These are phyloP conservation scores for Catharus minimus DNA, from an alignment of 2,113 vertebrate genomes.

Conservation along the genomic window DNA sequence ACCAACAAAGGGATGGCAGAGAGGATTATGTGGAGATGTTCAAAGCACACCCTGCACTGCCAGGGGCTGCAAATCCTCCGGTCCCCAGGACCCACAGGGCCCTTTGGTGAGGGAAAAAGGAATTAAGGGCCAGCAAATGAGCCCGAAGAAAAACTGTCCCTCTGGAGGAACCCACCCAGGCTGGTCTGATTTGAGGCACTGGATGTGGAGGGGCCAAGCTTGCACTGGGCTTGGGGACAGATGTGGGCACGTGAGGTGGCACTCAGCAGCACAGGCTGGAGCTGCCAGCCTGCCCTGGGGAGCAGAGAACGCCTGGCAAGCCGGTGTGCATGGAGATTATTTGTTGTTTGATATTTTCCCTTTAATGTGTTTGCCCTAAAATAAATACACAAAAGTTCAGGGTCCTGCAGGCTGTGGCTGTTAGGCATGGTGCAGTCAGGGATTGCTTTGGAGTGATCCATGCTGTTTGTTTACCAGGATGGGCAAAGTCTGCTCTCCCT, in stretches of 20 bases:
- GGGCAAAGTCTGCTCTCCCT: slow-evolving; percentile 29
- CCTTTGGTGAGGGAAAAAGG: background rate
- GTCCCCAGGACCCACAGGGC: background rate
- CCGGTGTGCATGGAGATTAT: background rate
- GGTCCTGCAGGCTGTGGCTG: slow-evolving; percentile 23
- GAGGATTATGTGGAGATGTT: background rate
- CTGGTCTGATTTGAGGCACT: background rate
- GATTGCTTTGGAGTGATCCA: background rate
- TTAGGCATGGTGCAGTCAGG: background rate
- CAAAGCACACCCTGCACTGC: background rate
- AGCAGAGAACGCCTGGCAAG: background rate
- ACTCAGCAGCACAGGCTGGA: background rate
- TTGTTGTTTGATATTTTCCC: slow-evolving; percentile 48
- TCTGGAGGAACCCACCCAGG: background rate
- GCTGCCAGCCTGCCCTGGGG: background rate
- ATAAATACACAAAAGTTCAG: slow-evolving; percentile 46
- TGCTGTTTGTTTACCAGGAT: slow-evolving; percentile 26
- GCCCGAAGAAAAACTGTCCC: background rate
- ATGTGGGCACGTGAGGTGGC: background rate
- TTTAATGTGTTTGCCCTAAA: slow-evolving; percentile 26
- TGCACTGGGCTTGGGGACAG: background rate
- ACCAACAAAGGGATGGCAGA: accelerated
- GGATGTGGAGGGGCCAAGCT: background rate
- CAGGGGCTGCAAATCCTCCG: background rate
- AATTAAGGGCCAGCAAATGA: background rate